Conservation (phyloP, 2,113 vertebrate species). For the Formicarius rufipectus region DNA sequence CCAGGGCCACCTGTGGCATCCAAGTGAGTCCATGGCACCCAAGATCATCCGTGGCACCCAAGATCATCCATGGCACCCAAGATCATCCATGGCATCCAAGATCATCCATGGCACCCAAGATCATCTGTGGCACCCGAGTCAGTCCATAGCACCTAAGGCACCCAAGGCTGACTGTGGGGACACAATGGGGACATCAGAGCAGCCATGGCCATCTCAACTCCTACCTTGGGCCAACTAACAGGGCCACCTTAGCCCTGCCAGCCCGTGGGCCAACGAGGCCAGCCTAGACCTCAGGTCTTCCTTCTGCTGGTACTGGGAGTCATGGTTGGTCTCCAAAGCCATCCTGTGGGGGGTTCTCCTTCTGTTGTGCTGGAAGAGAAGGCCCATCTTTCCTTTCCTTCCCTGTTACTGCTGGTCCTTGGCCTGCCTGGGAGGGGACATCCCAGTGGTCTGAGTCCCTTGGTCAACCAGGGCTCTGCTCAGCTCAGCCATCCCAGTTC, state of each 20-base stretch:
- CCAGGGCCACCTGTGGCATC: too few relatives aligned
- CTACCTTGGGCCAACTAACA: not conserved
- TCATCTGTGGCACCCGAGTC: not conserved
- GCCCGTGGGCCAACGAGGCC: not conserved
- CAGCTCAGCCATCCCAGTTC: not conserved
- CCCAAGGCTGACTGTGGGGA: not conserved
- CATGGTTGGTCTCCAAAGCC: fast-evolving
- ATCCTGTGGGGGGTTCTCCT: not conserved
- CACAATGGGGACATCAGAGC: not conserved
- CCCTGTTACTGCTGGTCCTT: not conserved
- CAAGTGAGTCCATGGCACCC: not conserved
- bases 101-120: not conserved
- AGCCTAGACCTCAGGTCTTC: not conserved
- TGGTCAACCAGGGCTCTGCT: not conserved
- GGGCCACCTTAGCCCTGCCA: not conserved
- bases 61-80: not conserved
- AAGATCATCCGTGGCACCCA: not conserved
- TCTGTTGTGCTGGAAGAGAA: not conserved
- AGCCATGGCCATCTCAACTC: not conserved
- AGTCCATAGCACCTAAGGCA: not conserved
- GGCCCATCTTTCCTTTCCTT: not conserved
- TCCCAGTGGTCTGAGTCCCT: not conserved
- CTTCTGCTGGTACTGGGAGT: not conserved
- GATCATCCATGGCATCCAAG: too few relatives aligned
- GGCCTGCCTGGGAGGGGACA: not conserved